These are phyloP conservation scores for Tyrannus savana DNA, from an alignment of 2,113 vertebrate genomes.

Conservation along the genomic window DNA sequence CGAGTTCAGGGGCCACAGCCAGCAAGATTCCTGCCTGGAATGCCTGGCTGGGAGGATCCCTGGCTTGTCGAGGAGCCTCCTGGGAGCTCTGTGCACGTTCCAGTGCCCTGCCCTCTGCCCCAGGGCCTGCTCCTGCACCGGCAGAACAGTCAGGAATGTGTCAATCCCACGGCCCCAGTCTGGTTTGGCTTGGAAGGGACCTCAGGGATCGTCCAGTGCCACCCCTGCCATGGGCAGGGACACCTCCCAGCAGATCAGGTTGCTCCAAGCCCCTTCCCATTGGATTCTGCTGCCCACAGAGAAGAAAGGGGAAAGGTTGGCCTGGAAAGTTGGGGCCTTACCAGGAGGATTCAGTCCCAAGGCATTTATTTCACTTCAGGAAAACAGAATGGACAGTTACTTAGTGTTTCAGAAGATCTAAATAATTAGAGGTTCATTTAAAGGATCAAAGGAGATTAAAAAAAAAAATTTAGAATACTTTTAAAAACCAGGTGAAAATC, in stretches of 20 bases:
- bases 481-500: not conserved
- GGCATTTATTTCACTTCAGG: not conserved
- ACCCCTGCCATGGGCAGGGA: not conserved
- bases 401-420: not conserved
- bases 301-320: not conserved
- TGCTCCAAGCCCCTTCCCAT: not conserved
- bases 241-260: not conserved
- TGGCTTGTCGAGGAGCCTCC: not conserved
- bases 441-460: not conserved
- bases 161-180: not conserved
- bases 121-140: not conserved
- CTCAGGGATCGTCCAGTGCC: not conserved
- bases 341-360: not conserved
- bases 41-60: not conserved
- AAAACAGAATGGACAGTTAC: not conserved
- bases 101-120: not conserved
- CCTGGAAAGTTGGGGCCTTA: fast-evolving
- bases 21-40: not conserved
- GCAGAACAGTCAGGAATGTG: not conserved
- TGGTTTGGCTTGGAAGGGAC: not conserved
- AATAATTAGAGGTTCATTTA: not conserved
- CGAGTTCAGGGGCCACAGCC: not conserved
- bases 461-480: not conserved
- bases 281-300: not conserved
- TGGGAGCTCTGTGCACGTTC: not conserved